Evolutionary conservation across 2,113 vertebrate species (phyloP).

Genomic region (Bos indicus): DNA sequence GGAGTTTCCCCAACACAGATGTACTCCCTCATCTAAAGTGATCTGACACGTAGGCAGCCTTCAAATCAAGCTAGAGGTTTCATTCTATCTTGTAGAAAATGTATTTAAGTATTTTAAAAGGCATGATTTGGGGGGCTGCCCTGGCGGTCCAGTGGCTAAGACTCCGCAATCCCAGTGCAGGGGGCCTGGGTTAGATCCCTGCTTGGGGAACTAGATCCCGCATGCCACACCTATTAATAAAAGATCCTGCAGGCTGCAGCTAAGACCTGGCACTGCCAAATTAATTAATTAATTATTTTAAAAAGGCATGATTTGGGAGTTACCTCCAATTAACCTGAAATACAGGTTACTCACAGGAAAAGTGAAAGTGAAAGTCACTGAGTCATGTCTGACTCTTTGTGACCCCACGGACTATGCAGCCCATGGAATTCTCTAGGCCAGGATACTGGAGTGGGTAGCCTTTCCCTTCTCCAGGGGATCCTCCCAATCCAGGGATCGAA

Average conservation of each 20-base stretch:
- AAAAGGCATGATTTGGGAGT: neutral
- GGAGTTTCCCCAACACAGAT: neutral
- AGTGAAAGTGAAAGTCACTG: neutral
- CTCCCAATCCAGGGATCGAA: neutral
- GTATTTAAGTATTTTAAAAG: neutral
- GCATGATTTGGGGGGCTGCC: neutral
- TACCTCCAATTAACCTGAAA: neutral
- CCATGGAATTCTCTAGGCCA: neutral
- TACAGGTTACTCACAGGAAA: neutral
- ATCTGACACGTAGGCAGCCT: neutral
- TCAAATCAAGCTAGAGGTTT: neutral
- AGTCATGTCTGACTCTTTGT: neutral
- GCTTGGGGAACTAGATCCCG: neutral
- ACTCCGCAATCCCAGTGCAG: neutral
- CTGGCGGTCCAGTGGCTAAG: neutral
- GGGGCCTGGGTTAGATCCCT: neutral
- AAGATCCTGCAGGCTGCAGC: neutral
- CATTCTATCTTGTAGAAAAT: neutral
- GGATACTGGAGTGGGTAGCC: neutral
- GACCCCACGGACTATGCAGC: neutral
- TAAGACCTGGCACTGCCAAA: neutral
- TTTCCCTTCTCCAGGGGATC: neutral
- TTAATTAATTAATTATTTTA: neutral
- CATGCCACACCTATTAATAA: neutral
- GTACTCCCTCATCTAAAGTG: neutral